These are phyloP conservation scores for Columbina picui DNA, from an alignment of 2,113 vertebrate genomes.

Conservation along the genomic window DNA sequence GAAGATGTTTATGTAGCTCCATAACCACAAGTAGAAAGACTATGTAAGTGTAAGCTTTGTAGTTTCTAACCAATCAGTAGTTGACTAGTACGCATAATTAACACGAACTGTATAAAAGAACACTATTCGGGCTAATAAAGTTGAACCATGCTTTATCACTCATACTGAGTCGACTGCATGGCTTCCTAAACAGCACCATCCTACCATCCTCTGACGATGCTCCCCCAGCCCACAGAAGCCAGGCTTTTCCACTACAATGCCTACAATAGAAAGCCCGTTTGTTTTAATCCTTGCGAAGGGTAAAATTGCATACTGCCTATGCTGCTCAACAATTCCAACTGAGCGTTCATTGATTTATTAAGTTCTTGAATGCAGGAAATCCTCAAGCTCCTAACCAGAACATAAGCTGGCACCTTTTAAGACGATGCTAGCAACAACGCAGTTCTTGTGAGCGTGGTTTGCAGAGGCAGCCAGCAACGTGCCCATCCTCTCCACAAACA, in stretches of 20 bases:
- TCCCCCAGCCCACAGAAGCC: background rate
- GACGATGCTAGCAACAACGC: background rate
- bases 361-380: background rate
- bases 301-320: background rate
- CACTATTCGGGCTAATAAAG: too few species aligned
- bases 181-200: background rate
- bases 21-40: too few species aligned
- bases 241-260: background rate
- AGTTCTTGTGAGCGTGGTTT: background rate
- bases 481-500: too few species aligned
- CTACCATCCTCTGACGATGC: too few species aligned
- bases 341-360: background rate
- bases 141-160: too few species aligned
- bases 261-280: background rate
- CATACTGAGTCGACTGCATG: too few species aligned
- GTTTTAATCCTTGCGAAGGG: background rate
- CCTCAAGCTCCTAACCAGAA: background rate
- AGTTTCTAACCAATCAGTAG: too few species aligned
- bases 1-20: too few species aligned
- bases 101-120: too few species aligned
- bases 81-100: too few species aligned
- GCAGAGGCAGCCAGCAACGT: accelerated
- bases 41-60: too few species aligned
- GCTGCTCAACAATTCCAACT: accelerated
- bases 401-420: background rate